phyloP scores from a whole-genome alignment of 2,113 vertebrate genomes.

The Apaloderma vittatum region DNA sequence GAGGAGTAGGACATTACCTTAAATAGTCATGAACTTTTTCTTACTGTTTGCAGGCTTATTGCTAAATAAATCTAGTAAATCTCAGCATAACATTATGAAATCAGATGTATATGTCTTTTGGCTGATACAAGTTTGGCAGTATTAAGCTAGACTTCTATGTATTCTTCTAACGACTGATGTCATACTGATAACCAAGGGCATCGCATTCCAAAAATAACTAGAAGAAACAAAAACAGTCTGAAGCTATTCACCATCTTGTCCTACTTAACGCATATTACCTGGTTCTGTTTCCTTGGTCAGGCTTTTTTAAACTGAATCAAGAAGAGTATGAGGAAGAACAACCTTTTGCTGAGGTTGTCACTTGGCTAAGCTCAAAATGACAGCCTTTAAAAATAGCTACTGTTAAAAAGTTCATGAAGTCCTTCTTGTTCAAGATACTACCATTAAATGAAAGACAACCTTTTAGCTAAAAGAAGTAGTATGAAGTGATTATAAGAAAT shows the following conservation, averaged over 20 bases:
- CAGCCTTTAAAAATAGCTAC: constrained; percentile 26
- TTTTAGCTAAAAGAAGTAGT: neutral
- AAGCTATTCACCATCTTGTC: constrained; percentile 24
- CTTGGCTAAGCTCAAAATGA: neutral
- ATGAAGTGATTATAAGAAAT: neutral
- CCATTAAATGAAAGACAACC: neutral
- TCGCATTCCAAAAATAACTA: constrained; percentile 31
- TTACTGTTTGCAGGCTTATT: neutral
- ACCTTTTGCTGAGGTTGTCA: constrained; percentile 6
- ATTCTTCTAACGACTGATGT: constrained; percentile 34
- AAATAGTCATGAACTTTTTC: neutral
- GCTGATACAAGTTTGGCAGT: neutral
- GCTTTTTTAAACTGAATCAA: neutral
- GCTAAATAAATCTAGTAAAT: neutral
- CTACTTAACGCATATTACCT: constrained; percentile 36
- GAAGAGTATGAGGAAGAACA: neutral
- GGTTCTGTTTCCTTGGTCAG: neutral
- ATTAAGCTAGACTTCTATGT: neutral
- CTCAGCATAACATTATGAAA: neutral
- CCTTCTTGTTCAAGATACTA: neutral
- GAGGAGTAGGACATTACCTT: neutral
- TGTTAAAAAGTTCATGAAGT: constrained; percentile 21
- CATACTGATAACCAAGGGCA: constrained; percentile 46
- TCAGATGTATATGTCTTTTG: neutral
- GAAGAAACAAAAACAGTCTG: constrained; percentile 38